Evolutionary conservation across 2,888 invertebrate species (phyloP).

Genomic region (Phania funesta): DNA sequence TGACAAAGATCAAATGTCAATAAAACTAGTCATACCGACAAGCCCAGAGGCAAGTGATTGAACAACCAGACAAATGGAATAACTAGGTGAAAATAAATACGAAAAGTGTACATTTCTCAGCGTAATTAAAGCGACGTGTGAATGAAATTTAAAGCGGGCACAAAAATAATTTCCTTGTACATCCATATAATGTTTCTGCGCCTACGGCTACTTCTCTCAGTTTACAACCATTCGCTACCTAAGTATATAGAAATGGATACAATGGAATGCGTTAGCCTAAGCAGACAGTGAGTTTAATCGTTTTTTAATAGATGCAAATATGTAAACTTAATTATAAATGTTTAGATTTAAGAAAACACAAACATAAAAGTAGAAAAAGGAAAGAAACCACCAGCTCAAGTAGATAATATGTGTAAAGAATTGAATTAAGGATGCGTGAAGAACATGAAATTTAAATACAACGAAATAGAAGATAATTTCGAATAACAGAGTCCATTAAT

Average conservation of each 20-base stretch:
- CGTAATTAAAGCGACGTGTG: conserved; percentile 64
- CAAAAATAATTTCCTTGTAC: neutral
- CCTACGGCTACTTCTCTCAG: conserved; percentile 20
- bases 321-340: conserved; percentile 65
- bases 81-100: conserved; percentile 15
- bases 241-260: conserved; percentile 51
- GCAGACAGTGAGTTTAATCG: conserved; percentile 50
- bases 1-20: conserved; percentile 55
- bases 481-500: no score
- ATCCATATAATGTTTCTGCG: neutral
- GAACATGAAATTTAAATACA: neutral
- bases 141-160: conserved; percentile 41
- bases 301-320: conserved; percentile 51
- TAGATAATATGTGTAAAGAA: conserved; percentile 13
- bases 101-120: conserved; percentile 30
- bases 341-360: no score
- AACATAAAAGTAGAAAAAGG: conserved; percentile 4
- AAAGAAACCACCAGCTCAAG: neutral
- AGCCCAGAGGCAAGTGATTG: neutral
- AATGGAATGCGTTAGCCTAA: conserved; percentile 41
- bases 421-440: conserved; percentile 1
- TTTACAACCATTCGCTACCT: neutral
- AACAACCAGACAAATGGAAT: conserved; percentile 6
- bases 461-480: no score
- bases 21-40: conserved; percentile 26